Conservation (phyloP, 2,797 vertebrate genomes). For the Sarcophilus harrisii region DNA sequence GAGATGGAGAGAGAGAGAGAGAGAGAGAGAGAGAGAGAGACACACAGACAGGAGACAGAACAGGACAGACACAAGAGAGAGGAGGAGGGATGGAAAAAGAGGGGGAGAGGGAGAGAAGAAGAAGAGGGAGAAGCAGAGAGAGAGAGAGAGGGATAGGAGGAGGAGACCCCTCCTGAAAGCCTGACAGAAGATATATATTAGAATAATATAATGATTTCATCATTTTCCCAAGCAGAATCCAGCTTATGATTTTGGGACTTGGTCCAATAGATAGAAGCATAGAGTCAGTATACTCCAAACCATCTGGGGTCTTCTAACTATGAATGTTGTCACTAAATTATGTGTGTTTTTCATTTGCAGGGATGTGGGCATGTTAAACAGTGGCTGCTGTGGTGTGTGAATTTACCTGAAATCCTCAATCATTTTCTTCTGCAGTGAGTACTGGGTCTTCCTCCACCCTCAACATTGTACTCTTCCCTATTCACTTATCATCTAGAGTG, state of each 20-base stretch:
- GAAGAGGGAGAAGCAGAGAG: no score
- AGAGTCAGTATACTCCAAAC: neutral
- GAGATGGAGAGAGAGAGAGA: no score
- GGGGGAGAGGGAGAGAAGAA: no score
- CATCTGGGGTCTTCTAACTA: neutral
- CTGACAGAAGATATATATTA: neutral
- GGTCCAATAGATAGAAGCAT: neutral
- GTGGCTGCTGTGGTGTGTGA: neutral
- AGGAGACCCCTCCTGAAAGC: no score
- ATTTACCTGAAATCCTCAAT: neutral
- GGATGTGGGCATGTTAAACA: neutral
- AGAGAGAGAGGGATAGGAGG: no score
- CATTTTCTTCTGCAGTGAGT: neutral
- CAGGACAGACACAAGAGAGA: no score
- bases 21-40: no score
- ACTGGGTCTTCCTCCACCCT: neutral
- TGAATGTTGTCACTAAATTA: neutral
- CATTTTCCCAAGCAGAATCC: neutral
- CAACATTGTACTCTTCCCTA: neutral
- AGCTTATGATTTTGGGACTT: neutral
- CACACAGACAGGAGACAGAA: no score
- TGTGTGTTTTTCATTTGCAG: neutral
- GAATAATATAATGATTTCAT: neutral
- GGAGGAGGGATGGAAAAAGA: no score
- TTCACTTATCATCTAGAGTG: conserved; percentile 58